Evolutionary conservation across 2,113 vertebrate genomes (phyloP).

Genomic region (Donacobius atricapilla): DNA sequence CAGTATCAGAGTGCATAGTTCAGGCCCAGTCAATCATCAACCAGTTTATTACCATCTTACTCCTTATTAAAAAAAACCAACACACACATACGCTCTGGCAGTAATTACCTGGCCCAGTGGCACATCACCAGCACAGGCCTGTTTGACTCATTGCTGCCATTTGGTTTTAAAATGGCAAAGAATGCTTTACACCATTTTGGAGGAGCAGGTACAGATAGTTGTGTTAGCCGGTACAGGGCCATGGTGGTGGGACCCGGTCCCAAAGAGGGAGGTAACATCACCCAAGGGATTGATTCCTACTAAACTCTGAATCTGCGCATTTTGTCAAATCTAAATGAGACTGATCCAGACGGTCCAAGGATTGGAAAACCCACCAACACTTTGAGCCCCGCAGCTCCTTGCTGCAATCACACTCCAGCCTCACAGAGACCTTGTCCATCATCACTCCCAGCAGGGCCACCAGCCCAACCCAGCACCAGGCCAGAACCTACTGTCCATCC

Average conservation of each 20-base stretch:
- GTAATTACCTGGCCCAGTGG: background rate
- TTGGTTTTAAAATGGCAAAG: background rate
- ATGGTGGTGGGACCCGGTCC: background rate
- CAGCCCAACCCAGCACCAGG: background rate
- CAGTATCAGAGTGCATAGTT: slow-evolving; percentile 64
- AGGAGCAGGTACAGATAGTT: background rate
- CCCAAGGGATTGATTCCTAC: background rate
- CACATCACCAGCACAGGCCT: background rate
- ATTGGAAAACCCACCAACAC: background rate
- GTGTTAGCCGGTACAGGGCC: background rate
- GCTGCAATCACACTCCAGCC: background rate
- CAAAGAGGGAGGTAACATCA: background rate
- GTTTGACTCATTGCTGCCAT: background rate
- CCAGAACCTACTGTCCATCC: background rate
- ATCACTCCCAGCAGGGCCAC: background rate
- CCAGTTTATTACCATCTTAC: slow-evolving; percentile 49
- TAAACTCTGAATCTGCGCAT: background rate
- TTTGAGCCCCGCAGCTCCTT: rapidly evolving
- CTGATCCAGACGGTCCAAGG: background rate
- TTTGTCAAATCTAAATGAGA: background rate
- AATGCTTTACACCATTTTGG: background rate
- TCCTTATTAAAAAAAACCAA: slow-evolving; percentile 29
- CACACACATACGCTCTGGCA: background rate
- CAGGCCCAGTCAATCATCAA: slow-evolving; percentile 42
- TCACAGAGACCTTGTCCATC: background rate